These are phyloP conservation scores for Aphis craccivora DNA, from an alignment of 1,140 invertebrate genomes.

Conservation along the genomic window DNA sequence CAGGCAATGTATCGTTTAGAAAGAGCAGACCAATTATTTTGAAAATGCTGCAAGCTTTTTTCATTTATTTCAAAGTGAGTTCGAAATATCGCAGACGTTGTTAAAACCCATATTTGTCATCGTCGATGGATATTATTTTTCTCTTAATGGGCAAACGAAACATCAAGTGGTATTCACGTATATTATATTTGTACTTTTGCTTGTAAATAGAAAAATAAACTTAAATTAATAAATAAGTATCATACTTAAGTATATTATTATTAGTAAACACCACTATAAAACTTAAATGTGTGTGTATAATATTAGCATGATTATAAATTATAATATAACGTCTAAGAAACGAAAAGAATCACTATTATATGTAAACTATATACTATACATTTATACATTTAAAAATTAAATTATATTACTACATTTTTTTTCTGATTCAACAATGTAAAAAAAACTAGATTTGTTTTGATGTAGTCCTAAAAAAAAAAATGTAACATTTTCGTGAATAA, in stretches of 20 bases:
- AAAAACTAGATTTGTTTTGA: background rate
- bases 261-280: no score
- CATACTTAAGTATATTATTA: no score
- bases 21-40: background rate
- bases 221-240: background rate
- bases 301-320: no score
- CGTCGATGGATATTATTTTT: background rate
- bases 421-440: background rate
- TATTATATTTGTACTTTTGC: background rate
- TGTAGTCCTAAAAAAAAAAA: background rate
- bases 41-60: background rate
- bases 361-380: no score
- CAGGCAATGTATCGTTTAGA: background rate
- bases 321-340: no score
- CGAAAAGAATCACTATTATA: no score
- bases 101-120: background rate
- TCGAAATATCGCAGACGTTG: background rate
- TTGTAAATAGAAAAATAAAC: background rate
- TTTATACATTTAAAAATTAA: no score
- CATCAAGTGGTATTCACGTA: background rate
- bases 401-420: no score
- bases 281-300: no score
- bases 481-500: background rate
- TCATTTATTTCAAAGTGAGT: background rate
- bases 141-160: background rate